Evolutionary conservation across 1,140 invertebrate species (phyloP).

Genomic region (Drosophila asahinai): DNA sequence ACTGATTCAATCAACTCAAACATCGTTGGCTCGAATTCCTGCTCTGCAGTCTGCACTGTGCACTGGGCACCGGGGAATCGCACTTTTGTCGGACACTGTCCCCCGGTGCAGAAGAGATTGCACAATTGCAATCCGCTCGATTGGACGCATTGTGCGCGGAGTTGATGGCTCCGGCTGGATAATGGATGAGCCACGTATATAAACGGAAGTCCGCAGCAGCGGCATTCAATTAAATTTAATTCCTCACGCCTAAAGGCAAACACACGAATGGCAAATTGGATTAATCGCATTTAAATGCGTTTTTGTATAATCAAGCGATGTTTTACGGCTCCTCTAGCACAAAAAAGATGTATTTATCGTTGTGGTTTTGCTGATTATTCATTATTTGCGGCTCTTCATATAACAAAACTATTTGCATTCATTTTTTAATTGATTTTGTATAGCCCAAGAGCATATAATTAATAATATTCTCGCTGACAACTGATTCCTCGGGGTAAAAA

Average conservation of each 20-base stretch:
- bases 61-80: neutral
- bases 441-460: neutral
- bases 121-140: conserved; percentile 47
- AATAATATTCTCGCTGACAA: too few relatives aligned
- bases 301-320: conserved; percentile 6
- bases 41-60: neutral
- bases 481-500: too few relatives aligned
- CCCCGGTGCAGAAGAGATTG: conserved; percentile 20
- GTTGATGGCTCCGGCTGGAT: conserved; percentile 46
- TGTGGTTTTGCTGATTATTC: conserved; percentile 1
- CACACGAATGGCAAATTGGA: conserved; percentile 27
- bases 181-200: conserved; percentile 49
- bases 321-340: neutral
- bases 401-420: neutral
- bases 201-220: conserved; percentile 69
- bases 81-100: conserved; percentile 9
- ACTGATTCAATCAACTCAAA: conserved; percentile 70
- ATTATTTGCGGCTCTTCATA: conserved; percentile 11
- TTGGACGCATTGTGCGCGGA: conserved; percentile 67
- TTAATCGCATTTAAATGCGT: conserved; percentile 25
- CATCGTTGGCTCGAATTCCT: conserved; percentile 35
- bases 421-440: conserved; percentile 11
- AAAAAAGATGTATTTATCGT: conserved; percentile 11
- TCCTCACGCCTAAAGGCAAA: conserved; percentile 28
- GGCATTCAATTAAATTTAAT: conserved; percentile 60